Evolutionary conservation across 2,888 invertebrate genomes (phyloP), one percentile per base, ranked within the genome.

Genomic region (Hecatera dysodea): DNA sequence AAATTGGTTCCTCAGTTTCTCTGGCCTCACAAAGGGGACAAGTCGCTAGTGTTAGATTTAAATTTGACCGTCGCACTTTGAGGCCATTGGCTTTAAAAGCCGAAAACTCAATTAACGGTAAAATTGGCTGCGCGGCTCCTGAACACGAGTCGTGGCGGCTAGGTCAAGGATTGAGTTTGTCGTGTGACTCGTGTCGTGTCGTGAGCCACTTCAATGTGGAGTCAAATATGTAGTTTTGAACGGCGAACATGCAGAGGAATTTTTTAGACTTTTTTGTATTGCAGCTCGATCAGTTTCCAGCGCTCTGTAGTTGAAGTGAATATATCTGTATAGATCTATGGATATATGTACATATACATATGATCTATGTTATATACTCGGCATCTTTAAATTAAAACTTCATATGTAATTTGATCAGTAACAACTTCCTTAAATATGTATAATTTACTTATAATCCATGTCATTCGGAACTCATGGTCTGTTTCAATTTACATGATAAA

Each of bases 81-180:
- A 60, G 72, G 73, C 75, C 75, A 82, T 84, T 73, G 76, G 73
- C 83, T 83, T 86, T 86, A 78, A 87, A 88, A 87, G 88, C 87
- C 83, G 82, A 86, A 88, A 90, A 91, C 87, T 88, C 89, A 89
- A 90, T 91, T 90, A 88, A 84, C 79, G 85, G 71, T 76, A 42
- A 85, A 88, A 88, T 88, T 86, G 86, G 84, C 72, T 76, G 76
- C 72, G 50, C 67, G 66, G 78, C 77, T 74, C 44, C 71, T n/a
- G 79, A 74, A 75, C 72, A 79, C 77, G 65, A 64, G 64, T 70
- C 63, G 70, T 42, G 65, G 70, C 61, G 67, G 63, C 44, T 67
- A 62, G 86, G 87, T 87, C 87, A 87, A 86, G 87, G 86, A 82
- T 85, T 67, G 63, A 61, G 75, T 72, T 75, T n/a, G 72, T 42